A percentile compares a stretch with the other conserved stretches of the same genome.
These are phyloP conservation scores for Agrotis clavis DNA, from an alignment of 2,888 invertebrate species.

Conservation along the genomic window DNA sequence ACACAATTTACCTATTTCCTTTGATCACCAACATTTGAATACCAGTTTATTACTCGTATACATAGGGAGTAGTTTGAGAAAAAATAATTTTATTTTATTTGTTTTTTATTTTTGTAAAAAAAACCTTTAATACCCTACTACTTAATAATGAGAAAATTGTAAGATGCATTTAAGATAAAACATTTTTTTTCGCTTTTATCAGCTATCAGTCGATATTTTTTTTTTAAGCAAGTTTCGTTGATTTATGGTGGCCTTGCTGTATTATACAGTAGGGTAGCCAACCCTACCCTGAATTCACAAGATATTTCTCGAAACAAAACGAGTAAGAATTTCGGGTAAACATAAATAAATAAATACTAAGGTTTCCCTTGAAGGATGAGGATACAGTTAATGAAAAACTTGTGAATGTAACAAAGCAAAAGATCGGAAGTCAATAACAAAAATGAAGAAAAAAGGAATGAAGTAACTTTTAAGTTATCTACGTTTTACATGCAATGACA, in stretches of 20 bases:
- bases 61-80: neutral
- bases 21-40: no score
- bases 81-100: neutral
- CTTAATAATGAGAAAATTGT: no score
- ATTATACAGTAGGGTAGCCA: neutral
- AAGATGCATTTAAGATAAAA: no score
- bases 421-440: neutral
- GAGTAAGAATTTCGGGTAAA: neutral
- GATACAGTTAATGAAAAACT: slow-evolving; percentile 8
- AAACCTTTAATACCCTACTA: no score
- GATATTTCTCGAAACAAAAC: slow-evolving; percentile 13
- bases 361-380: slow-evolving; percentile 5
- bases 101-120: no score
- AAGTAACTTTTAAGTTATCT: neutral
- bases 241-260: neutral
- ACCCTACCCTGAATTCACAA: neutral
- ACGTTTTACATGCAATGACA: no score
- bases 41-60: no score
- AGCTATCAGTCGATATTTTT: no score
- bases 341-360: slow-evolving; percentile 18
- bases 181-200: no score
- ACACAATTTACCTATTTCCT: neutral
- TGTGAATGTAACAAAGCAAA: neutral
- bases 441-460: neutral
- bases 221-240: neutral